phyloP scores from a whole-genome alignment of 2,113 vertebrate genomes.

The Semicossyphus pulcher region DNA sequence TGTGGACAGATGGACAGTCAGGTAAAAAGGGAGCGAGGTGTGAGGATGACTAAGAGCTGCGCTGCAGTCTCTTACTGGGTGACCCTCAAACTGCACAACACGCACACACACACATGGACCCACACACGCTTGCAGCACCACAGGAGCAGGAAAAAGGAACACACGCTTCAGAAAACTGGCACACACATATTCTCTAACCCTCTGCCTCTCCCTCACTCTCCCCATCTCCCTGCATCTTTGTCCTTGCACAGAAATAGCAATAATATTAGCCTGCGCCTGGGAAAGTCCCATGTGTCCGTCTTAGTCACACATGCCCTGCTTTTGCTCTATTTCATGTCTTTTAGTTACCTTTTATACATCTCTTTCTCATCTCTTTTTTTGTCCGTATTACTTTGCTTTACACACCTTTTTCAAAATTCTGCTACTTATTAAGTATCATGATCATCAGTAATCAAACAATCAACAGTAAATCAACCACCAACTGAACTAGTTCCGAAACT shows the following conservation, averaged over 20 bases:
- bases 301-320: conserved; percentile 13
- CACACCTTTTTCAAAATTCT: too few species aligned
- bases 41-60: conserved; percentile 72
- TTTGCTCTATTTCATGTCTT: conserved; percentile 1
- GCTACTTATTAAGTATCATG: too few species aligned
- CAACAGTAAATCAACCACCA: too few species aligned
- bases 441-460: too few species aligned
- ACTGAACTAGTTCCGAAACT: too few species aligned
- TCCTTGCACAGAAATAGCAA: conserved; percentile 76
- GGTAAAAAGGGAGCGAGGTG: conserved; percentile 71
- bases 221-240: conserved; percentile 65
- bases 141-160: conserved; percentile 68
- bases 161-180: conserved; percentile 74
- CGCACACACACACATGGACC: conserved; percentile 16
- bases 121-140: conserved; percentile 35
- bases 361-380: conserved; percentile 2
- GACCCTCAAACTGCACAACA: conserved; percentile 63
- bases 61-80: conserved; percentile 68
- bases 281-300: conserved; percentile 67
- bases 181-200: conserved; percentile 58
- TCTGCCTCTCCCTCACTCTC: conserved; percentile 49
- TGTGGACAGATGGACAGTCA: conserved; percentile 73
- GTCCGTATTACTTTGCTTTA: background rate
- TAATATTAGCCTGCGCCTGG: conserved; percentile 52
- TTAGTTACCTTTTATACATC: conserved; percentile 22